Base-by-base conservation (phyloP, 2,888 invertebrate genomes). In the Lithophane semibrunnea region DNA sequence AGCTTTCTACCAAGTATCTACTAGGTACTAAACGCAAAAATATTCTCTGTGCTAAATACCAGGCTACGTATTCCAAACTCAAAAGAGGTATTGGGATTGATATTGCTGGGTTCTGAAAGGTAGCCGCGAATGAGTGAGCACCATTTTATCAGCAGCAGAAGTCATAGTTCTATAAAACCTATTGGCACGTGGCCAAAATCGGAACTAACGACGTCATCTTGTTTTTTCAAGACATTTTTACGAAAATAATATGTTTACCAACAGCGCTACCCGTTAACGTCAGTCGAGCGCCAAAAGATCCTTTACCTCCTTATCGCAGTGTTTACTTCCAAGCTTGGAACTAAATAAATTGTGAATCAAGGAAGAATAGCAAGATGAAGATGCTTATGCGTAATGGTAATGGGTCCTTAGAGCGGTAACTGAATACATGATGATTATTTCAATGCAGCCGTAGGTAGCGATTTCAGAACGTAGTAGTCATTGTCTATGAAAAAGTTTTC, bases 401-500 rank as follows among this genome's bases (percentile, higher is more conserved):
- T 37, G 37, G n/a, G 4, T 42, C 42, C n/a, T 4, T 64, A 16
- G 13, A 24, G 64, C n/a, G 8, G n/a, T 42, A 16, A n/a, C 13
- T 42, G n/a, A 52, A 52, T 52, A 52, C 5, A 49, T 49, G 13
- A 42, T 21, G 37, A 63, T 21, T 61, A 21, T 61, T 42, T 21
- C 37, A 37, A 16, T 4, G n/a, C n/a, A 24, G 3, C 21, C 18
- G 42, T 44, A 16, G 1, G 5, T 16, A 42, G 47, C 2, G 8
- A 73, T 79, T 80, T 80, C 80, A 63, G 83, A 83, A 81, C 83
- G 80, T 29, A 64, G n/a, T 13, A 60, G 16, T 47, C 1, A 61
- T 81, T 81, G 79, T 81, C 81, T 81, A 81, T 81, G 81, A 83
- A 60, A 68, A 47, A 64, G 3, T 29, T 58, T 65, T 67, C 9